Evolutionary conservation across 1,140 invertebrate species (phyloP), one percentile per base, ranked within the genome.

Genomic region (Leptinotarsa lineolata): DNA sequence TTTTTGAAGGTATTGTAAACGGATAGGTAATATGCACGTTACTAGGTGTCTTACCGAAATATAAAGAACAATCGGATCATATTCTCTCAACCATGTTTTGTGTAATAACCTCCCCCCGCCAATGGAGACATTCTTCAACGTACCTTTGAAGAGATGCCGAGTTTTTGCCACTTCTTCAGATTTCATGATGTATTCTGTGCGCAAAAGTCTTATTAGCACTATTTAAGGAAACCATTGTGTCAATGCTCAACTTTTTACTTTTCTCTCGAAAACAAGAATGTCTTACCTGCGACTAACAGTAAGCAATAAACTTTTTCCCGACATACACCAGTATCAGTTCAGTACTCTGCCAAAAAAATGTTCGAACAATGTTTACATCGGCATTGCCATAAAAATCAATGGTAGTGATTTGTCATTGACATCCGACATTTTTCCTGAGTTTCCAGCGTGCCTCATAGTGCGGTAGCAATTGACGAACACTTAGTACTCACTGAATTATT

Each of bases 131-230:
- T 80, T 79, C 79, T 74, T 76, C 18, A 70, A 72, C 79, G 79
- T 80, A 71, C 69, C 68, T 66, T 70, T 76, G 73, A 72, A 76
- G 70, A 74, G 78, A 79, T 80, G 79, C 75, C 75, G 46, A 39
- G 68, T 79, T 79, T 79, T 79, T 79, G 78, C 68, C 59, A 70
- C 59, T 68, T 78, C 76, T 70, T 77, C 79, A 80, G 79, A 79
- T 80, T 80, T 80, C 78, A 78, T 78, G 77, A 80, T 76, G 79
- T 79, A 79, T 79, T 79, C 79, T 78, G 76, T 76, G 70, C 77
- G 76, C 76, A 77, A 79, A 78, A 72, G 68, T 74, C 78, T 79
- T 80, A 80, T 80, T 80, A 80, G 78, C 74, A 75, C 79, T 79
- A 77, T 80, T 80, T 80, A 80, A 76, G 76, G 78, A 76, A 76